phyloP scores from a whole-genome alignment of 2,888 invertebrate genomes.

The Lasioglossum marginatum region DNA sequence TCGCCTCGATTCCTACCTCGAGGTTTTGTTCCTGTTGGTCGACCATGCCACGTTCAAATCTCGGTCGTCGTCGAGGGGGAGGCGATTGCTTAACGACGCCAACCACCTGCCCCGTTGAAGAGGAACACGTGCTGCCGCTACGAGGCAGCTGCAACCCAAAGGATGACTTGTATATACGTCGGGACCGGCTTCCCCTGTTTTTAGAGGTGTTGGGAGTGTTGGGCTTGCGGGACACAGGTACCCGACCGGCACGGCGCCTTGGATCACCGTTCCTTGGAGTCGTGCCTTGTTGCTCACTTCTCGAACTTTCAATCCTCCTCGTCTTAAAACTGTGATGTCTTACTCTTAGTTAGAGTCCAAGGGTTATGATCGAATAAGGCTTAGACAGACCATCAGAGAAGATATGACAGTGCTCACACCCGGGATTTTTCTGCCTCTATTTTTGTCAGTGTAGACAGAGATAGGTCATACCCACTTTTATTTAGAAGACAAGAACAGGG shows the following conservation, averaged over 20 bases:
- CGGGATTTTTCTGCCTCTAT: too few relatives aligned
- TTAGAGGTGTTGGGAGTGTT: slow-evolving; percentile 65
- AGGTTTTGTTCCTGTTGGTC: slow-evolving; percentile 44
- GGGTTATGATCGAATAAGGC: too few relatives aligned
- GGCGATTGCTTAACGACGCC: slow-evolving; percentile 81
- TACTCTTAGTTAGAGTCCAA: too few relatives aligned
- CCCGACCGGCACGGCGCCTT: slow-evolving; percentile 19
- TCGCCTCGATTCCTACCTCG: slow-evolving; percentile 18
- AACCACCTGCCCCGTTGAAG: slow-evolving; percentile 81
- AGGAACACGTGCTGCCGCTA: slow-evolving; percentile 79
- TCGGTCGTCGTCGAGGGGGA: slow-evolving; percentile 78
- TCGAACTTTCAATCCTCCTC: slow-evolving; percentile 35
- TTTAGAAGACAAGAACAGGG: too few relatives aligned
- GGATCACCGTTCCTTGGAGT: slow-evolving; percentile 31
- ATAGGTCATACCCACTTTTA: too few relatives aligned
- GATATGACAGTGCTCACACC: too few relatives aligned
- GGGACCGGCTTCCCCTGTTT: slow-evolving; percentile 50
- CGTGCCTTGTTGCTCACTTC: slow-evolving; percentile 27
- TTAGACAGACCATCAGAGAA: too few relatives aligned
- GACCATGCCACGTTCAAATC: slow-evolving; percentile 76
- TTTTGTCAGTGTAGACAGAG: too few relatives aligned
- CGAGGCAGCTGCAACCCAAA: slow-evolving; percentile 70
- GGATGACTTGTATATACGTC: slow-evolving; percentile 50
- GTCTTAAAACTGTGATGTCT: background rate
- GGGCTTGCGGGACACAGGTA: slow-evolving; percentile 44